Base-by-base conservation (phyloP, 2,797 vertebrate species). In the Anguilla anguilla region DNA sequence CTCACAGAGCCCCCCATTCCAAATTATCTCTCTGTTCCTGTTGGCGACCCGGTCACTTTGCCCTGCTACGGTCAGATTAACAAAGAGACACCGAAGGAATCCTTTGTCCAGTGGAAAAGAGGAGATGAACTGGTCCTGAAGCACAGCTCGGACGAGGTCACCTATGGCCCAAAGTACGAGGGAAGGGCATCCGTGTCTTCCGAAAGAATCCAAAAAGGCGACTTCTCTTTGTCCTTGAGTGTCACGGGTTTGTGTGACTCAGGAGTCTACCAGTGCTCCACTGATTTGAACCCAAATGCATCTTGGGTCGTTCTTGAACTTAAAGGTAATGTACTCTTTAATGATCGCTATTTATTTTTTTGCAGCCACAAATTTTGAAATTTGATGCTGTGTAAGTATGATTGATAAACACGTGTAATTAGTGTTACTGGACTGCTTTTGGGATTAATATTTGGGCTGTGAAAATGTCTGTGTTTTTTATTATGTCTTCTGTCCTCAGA, bases 81-180 rank as follows among this genome's bases (percentile, higher is more conserved):
- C 77, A 49, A 51, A 51, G 7, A n/a, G 7, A 28, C 1, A 7
- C 22, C 17, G 0, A 22, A 49, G 7, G 2, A 46, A 22, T 7
- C n/a, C 77, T 25, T 49, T 81, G 6, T 81, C 22, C 19, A 49
- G 77, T 81, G 77, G 77, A 51, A 49, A 81, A 81, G 77, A 81
- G 77, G 77, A 49, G 77, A 51, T 7, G 43, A 49, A 1, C 19
- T 22, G 3, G 77, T 81, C 43, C 39, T 81, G 5, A 3, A 11
- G 0, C 6, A 25, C 6, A 10, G 19, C 43, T 46, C 22, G 1
- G 77, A 11, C 7, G 77, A 10, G 77, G 1, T 81, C 77, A 81
- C 22, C 31, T 49, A 81, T 49, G 77, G 77, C 6, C 13, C 17
- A 2, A 43, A 25, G 43, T 81, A 22, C 22, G 43, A 25, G 43